These are phyloP conservation scores for Andrena chrysosceles DNA, from an alignment of 2,888 invertebrate species.

Conservation along the genomic window DNA sequence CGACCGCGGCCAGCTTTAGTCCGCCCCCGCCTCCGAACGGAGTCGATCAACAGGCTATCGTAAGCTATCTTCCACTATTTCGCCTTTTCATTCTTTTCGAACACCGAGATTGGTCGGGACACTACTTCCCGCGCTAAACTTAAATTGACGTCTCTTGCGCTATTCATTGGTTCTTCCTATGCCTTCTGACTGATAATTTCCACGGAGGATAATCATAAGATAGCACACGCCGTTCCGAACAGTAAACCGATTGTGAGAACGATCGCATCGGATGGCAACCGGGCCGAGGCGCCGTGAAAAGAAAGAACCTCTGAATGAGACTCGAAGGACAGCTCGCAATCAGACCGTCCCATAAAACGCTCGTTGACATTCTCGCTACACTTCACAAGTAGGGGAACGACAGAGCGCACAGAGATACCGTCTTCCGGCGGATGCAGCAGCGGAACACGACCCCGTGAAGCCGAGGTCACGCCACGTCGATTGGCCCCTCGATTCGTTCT, in stretches of 20 bases:
- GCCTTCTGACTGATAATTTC: too few species aligned
- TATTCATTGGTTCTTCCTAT: too few species aligned
- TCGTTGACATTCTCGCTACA: constrained; percentile 24
- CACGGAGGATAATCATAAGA: too few species aligned
- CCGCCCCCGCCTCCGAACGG: constrained; percentile 86
- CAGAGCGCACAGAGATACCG: not conserved
- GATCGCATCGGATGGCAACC: too few species aligned
- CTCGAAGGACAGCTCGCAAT: not conserved
- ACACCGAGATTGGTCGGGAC: not conserved
- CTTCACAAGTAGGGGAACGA: constrained; percentile 3
- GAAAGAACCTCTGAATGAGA: not conserved
- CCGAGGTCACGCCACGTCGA: constrained; percentile 40
- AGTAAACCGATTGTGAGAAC: too few species aligned
- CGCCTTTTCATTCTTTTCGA: too few species aligned
- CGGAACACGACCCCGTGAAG: constrained; percentile 32
- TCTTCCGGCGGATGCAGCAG: constrained; percentile 41
- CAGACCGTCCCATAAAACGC: constrained; percentile 3
- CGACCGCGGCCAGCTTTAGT: constrained; percentile 85
- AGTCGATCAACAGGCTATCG: constrained; percentile 84
- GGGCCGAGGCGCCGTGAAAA: not conserved
- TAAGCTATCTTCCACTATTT: constrained; percentile 66
- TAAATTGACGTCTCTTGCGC: too few species aligned
- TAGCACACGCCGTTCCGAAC: too few species aligned
- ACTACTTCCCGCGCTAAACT: not conserved
- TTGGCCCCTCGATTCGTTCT: constrained; percentile 34